Evolutionary conservation across 2,797 vertebrate species (phyloP).

Genomic region (Enteromius mattozi): DNA sequence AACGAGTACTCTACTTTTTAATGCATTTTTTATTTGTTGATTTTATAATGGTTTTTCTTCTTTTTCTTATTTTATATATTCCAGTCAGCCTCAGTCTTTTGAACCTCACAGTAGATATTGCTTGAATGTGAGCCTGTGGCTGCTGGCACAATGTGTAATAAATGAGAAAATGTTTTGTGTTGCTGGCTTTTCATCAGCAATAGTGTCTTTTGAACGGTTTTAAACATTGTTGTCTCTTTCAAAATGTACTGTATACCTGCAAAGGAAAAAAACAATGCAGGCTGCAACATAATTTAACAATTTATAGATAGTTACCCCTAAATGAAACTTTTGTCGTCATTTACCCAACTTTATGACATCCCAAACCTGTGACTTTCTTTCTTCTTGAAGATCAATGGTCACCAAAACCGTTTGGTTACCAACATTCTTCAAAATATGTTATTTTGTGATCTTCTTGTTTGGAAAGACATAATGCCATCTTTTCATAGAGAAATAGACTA

Average conservation of each 20-base stretch:
- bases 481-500: neutral
- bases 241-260: neutral
- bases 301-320: neutral
- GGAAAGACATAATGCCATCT: neutral
- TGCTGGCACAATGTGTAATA: neutral
- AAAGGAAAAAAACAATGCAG: neutral
- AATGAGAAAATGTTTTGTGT: slow-evolving; percentile 1
- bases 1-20: neutral
- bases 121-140: neutral
- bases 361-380: neutral
- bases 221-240: neutral
- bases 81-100: neutral
- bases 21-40: neutral
- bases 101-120: neutral
- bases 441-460: neutral
- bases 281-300: neutral
- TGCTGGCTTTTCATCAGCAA: neutral
- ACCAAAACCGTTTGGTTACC: neutral
- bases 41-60: neutral
- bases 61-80: neutral
- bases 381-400: neutral
- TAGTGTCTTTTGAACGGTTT: neutral
- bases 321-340: neutral
- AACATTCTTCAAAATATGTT: neutral
- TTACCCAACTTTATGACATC: neutral